These are phyloP conservation scores for Macrosteles quadrilineatus DNA, from an alignment of 1,140 invertebrate genomes.

Conservation along the genomic window DNA sequence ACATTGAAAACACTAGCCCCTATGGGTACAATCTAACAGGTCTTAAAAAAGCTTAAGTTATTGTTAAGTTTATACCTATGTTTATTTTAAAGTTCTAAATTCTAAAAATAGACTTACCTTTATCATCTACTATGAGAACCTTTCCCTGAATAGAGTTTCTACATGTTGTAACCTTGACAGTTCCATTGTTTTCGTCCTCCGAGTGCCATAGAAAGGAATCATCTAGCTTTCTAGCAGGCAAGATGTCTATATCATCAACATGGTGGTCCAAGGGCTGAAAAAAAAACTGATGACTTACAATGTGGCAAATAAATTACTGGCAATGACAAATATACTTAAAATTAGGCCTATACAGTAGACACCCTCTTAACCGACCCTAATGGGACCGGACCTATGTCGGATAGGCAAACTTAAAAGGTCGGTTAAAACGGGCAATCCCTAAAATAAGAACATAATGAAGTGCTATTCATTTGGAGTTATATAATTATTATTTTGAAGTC, in stretches of 20 bases:
- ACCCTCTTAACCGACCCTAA: too few species aligned
- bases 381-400: too few species aligned
- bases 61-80: too few species aligned
- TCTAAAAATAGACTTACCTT: constrained; percentile 65
- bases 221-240: constrained; percentile 40
- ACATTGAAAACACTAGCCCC: too few species aligned
- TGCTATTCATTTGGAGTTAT: too few species aligned
- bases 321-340: neutral
- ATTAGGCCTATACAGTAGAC: neutral
- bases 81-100: too few species aligned
- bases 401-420: neutral
- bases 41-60: too few species aligned
- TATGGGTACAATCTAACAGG: too few species aligned
- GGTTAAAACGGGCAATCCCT: too few species aligned
- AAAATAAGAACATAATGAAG: too few species aligned
- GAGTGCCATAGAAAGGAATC: constrained; percentile 49
- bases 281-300: constrained; percentile 11
- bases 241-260: constrained; percentile 38
- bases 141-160: constrained; percentile 89
- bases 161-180: constrained; percentile 55
- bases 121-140: constrained; percentile 77
- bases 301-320: constrained; percentile 15
- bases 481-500: too few species aligned
- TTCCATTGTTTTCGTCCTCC: constrained; percentile 40
- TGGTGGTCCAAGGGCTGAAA: constrained; percentile 36